These are phyloP conservation scores for Meteorus sp. DNA, from an alignment of 1,140 invertebrate species.

Conservation along the genomic window DNA sequence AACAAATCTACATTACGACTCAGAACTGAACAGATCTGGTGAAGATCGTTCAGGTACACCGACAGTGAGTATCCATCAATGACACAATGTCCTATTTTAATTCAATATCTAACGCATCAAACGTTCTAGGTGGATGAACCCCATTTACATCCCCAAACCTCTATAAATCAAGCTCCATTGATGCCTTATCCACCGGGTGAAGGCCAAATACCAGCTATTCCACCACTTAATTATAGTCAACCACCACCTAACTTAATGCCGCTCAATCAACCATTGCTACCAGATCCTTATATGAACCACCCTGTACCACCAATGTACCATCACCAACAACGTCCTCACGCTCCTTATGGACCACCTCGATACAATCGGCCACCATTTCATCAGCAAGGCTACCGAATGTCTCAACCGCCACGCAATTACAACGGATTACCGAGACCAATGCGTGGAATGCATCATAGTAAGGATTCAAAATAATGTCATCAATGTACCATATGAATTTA, in stretches of 20 bases:
- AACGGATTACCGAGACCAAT: constrained; percentile 52
- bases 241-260: constrained; percentile 49
- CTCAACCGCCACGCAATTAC: constrained; percentile 49
- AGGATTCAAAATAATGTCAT: too few species aligned
- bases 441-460: constrained; percentile 53
- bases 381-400: constrained; percentile 45
- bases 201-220: constrained; percentile 46
- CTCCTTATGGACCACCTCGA: constrained; percentile 53
- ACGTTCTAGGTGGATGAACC: constrained; percentile 54
- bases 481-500: too few species aligned
- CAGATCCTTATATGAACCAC: constrained; percentile 55
- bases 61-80: constrained; percentile 60
- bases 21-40: constrained; percentile 49
- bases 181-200: constrained; percentile 55
- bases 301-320: constrained; percentile 55
- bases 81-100: not conserved
- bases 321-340: constrained; percentile 53
- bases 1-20: constrained; percentile 53
- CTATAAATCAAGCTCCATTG: constrained; percentile 44
- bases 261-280: constrained; percentile 49
- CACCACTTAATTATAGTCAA: constrained; percentile 46
- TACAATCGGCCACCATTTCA: constrained; percentile 51
- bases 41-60: constrained; percentile 72
- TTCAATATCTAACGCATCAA: too few species aligned
- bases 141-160: constrained; percentile 45